A percentile compares a stretch with the other conserved stretches of the same genome.
phyloP scores from a whole-genome alignment of 2,113 vertebrate genomes.

The Rhinolophus ferrumequinum region DNA sequence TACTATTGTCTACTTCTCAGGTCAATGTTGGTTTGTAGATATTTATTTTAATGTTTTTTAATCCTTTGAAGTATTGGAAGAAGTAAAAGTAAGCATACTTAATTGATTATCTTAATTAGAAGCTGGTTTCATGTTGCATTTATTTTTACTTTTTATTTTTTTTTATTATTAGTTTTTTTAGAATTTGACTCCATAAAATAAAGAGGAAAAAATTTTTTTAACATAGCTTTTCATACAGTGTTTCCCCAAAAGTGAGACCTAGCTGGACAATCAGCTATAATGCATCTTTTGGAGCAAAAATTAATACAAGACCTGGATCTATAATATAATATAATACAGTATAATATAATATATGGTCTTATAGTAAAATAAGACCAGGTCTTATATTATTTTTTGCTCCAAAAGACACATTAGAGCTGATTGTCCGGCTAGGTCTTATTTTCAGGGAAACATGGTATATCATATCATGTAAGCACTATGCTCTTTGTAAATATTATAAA shows the following conservation, averaged over 20 bases:
- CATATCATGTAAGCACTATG: neutral
- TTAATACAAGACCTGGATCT: too few species aligned
- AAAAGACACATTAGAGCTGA: too few species aligned
- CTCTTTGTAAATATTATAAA: neutral
- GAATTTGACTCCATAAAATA: neutral
- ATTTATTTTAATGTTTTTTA: neutral
- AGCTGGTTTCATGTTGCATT: neutral
- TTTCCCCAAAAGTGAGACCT: too few species aligned
- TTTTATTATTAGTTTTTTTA: neutral
- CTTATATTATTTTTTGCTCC: too few species aligned
- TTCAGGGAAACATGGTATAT: too few species aligned
- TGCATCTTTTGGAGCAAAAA: too few species aligned
- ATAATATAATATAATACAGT: too few species aligned
- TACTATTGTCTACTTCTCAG: neutral
- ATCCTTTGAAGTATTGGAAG: neutral
- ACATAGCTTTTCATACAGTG: neutral
- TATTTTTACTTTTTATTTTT: neutral
- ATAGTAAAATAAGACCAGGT: too few species aligned
- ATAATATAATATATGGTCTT: too few species aligned
- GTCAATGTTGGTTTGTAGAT: neutral
- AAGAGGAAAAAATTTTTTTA: neutral
- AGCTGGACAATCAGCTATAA: too few species aligned
- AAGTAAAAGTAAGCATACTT: neutral
- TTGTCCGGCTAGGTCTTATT: too few species aligned
- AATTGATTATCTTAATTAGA: neutral